These are phyloP conservation scores for Steromphala cineraria DNA, from an alignment of 2,888 invertebrate genomes.

Conservation along the genomic window DNA sequence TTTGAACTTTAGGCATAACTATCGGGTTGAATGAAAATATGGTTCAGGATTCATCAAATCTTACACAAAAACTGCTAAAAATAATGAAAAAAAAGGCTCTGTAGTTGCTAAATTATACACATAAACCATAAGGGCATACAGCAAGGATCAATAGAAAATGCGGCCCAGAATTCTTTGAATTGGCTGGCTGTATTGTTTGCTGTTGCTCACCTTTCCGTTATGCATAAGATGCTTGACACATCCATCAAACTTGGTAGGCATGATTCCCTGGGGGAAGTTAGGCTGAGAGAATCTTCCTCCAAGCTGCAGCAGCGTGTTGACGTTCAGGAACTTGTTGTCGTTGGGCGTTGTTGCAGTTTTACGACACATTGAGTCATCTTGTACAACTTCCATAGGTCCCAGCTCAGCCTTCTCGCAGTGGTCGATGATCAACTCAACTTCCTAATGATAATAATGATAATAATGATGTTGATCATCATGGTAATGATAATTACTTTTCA, in stretches of 20 bases:
- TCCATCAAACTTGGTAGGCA: constrained; percentile 89
- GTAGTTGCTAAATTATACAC: no score
- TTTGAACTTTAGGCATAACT: no score
- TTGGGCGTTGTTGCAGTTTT: constrained; percentile 92
- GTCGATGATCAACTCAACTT: constrained; percentile 93
- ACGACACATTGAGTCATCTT: constrained; percentile 93
- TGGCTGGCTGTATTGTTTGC: no score
- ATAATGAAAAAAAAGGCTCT: no score
- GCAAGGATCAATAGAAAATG: no score
- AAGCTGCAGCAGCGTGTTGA: constrained; percentile 95
- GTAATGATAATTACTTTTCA: no score
- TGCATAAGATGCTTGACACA: constrained; percentile 96
- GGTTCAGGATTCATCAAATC: no score
- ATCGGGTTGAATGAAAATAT: no score
- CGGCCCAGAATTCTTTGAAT: no score
- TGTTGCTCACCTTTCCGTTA: constrained; percentile 81
- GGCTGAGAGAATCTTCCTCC: constrained; percentile 80
- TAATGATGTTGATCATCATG: no score
- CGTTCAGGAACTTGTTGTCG: constrained; percentile 96
- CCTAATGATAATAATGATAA: constrained; percentile 74
- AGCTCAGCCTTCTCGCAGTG: constrained; percentile 91
- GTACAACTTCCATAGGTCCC: constrained; percentile 84
- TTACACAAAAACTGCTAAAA: no score
- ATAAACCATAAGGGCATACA: no score
- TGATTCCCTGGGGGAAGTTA: constrained; percentile 35